A percentile compares a stretch with the other conserved stretches of the same genome.
These are phyloP conservation scores for Sminthopsis crassicaudata DNA, from an alignment of 2,113 vertebrate species.

Conservation along the genomic window DNA sequence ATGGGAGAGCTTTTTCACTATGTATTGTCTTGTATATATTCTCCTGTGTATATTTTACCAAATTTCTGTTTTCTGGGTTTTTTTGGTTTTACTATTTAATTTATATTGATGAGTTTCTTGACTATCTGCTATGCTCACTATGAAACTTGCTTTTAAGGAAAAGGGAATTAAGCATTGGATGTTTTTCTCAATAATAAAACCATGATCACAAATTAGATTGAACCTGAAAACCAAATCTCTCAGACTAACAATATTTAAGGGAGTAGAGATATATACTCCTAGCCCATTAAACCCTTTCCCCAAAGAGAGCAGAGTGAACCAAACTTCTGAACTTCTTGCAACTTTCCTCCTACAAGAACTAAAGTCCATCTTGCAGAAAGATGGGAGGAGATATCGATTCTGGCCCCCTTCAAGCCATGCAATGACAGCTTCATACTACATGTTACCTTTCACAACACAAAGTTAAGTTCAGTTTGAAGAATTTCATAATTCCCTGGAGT, in stretches of 20 bases:
- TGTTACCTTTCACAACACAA: neutral
- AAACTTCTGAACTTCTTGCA: neutral
- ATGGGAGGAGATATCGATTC: neutral
- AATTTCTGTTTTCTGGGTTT: neutral
- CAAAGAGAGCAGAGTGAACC: neutral
- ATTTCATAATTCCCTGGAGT: neutral
- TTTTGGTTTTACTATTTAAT: neutral
- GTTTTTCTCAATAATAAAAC: neutral
- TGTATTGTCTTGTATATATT: neutral
- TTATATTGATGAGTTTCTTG: neutral
- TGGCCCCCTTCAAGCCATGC: neutral
- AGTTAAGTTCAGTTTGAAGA: neutral
- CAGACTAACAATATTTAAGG: neutral
- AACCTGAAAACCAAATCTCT: neutral
- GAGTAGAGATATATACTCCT: neutral
- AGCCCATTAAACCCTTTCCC: neutral
- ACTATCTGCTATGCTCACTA: neutral
- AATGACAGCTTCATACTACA: neutral
- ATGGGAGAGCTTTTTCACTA: neutral
- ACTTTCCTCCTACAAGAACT: neutral
- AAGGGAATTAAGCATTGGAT: neutral
- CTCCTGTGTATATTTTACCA: neutral
- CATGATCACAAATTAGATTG: neutral
- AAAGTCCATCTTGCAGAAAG: neutral
- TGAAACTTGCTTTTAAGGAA: neutral